phyloP scores from a whole-genome alignment of 2,888 invertebrate species.

The Atethmia centrago region DNA sequence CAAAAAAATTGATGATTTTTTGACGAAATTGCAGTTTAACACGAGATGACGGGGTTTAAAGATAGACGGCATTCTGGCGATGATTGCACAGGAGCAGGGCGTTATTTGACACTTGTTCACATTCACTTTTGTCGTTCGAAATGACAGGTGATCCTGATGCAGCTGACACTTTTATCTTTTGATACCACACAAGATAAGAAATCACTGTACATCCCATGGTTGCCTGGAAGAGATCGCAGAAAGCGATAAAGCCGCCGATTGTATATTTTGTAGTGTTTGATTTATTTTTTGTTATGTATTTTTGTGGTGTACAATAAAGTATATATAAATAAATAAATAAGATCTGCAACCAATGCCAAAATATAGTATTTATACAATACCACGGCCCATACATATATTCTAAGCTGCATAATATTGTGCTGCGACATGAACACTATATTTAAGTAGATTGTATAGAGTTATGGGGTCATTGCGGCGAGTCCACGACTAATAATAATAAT shows the following conservation, averaged over 20 bases:
- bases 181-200: background rate
- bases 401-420: constrained; percentile 22
- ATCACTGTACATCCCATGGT: too few relatives aligned
- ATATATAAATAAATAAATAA: too few relatives aligned
- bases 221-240: too few relatives aligned
- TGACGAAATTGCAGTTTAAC: constrained; percentile 46
- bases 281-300: too few relatives aligned
- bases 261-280: too few relatives aligned
- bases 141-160: background rate
- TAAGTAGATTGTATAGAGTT: constrained; percentile 16
- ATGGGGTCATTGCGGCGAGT: constrained; percentile 10
- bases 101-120: constrained; percentile 8
- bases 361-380: constrained; percentile 2
- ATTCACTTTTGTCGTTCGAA: background rate
- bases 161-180: constrained; percentile 1
- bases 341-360: constrained; percentile 22
- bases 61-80: background rate
- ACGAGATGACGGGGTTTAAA: constrained; percentile 34
- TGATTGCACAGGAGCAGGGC: background rate
- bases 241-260: too few relatives aligned
- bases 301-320: too few relatives aligned
- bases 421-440: constrained; percentile 22
- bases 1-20: constrained; percentile 25
- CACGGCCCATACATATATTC: constrained; percentile 3
- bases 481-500: constrained; percentile 22